Conservation (phyloP, 2,888 invertebrate genomes). For the Standfussiana lucernea region DNA sequence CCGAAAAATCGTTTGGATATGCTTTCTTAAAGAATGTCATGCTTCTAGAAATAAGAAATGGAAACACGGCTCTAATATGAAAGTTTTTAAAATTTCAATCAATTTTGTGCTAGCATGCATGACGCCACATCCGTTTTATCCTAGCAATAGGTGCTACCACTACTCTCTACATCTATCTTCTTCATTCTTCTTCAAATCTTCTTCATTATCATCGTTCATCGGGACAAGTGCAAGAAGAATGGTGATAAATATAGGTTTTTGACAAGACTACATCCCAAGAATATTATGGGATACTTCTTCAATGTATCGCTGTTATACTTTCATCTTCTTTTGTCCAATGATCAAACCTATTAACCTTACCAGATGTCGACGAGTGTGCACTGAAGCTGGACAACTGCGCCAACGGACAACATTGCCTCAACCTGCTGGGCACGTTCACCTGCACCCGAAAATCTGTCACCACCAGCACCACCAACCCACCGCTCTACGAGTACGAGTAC, state of each 20-base stretch:
- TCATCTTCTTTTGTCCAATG: background rate
- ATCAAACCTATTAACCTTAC: background rate
- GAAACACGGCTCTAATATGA: background rate
- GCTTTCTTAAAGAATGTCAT: background rate
- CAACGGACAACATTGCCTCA: conserved; percentile 93
- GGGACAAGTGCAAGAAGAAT: background rate
- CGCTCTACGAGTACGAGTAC: conserved; percentile 81
- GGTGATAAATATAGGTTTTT: background rate
- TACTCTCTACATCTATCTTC: background rate
- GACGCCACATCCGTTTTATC: background rate
- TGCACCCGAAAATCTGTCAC: conserved; percentile 90
- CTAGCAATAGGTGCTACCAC: background rate
- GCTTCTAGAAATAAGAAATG: background rate
- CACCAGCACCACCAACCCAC: conserved; percentile 64
- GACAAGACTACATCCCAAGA: background rate
- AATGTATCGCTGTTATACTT: background rate
- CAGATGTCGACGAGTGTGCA: conserved; percentile 93
- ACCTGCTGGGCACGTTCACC: conserved; percentile 96
- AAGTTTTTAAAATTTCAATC: background rate
- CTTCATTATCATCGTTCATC: background rate
- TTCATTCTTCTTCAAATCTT: background rate
- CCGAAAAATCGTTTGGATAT: background rate
- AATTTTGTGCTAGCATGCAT: background rate
- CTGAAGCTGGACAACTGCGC: conserved; percentile 86
- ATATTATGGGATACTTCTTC: background rate